Evolutionary conservation across 2,113 vertebrate genomes (phyloP).

Genomic region (Ameiurus melas): DNA sequence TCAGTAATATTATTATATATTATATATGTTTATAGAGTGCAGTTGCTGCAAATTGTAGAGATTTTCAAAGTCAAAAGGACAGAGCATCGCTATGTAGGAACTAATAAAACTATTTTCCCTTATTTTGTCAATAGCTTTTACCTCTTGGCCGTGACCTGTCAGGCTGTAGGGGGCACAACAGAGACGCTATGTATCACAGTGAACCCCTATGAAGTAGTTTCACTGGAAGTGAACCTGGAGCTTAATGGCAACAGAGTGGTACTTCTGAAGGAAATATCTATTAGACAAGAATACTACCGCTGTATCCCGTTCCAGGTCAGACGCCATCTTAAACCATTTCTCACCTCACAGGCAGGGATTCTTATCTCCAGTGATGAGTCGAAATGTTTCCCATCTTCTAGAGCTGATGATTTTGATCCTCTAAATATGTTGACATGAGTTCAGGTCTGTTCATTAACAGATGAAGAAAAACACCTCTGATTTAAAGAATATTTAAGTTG

Average conservation of each 20-base stretch:
- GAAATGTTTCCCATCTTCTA: neutral
- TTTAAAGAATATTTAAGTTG: neutral
- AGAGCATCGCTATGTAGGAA: neutral
- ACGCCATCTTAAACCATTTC: too few species aligned
- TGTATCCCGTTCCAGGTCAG: slow-evolving; percentile 68
- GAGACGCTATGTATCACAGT: slow-evolving; percentile 70
- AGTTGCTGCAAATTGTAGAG: neutral
- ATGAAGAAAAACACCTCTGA: neutral
- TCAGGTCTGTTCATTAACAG: neutral
- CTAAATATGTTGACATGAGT: neutral
- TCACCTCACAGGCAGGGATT: neutral
- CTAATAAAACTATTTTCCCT: neutral
- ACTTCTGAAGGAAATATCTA: slow-evolving; percentile 52
- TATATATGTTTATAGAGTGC: neutral
- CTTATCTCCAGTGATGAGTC: neutral
- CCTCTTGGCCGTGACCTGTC: slow-evolving; percentile 67
- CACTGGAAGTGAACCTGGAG: slow-evolving; percentile 50
- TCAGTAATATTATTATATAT: neutral
- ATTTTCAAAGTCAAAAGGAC: neutral
- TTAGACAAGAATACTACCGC: slow-evolving; percentile 57
- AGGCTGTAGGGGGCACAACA: slow-evolving; percentile 56
- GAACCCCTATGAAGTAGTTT: slow-evolving; percentile 32
- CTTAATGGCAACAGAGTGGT: neutral
- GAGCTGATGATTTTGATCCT: neutral
- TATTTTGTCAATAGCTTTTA: slow-evolving; percentile 57